Evolutionary conservation across 2,113 vertebrate species (phyloP), one percentile per base, ranked within the genome.

Genomic region (Mastomys coucha): DNA sequence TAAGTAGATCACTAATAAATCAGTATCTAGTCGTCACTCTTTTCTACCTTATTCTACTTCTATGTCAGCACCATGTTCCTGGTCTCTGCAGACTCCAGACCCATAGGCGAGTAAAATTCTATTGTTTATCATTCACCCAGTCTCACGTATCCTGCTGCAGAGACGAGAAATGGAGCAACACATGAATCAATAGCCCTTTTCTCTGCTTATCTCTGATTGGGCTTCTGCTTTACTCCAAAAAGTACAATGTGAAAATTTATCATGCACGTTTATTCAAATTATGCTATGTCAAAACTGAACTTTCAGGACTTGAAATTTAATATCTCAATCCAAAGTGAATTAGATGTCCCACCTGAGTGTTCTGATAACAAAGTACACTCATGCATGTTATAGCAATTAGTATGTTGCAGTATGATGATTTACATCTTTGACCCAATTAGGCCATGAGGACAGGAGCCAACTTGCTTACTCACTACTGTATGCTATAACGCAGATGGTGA

Each of bases 151-250:
- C 84, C 42, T 84, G 56, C 65, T 75, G 56, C 22, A 65, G 14
- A 10, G 67, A 72, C 8, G 26, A 36, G 63, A 94, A 90, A 56
- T 82, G 12, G 2, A 84, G 5, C 58, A 84, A 84, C 26, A 26
- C 22, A 39, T 6, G 39, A 73, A 42, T 67, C 73, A 91, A 51
- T 77, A 10, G 28, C 39, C 76, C 13, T 67, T 42, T 78, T 60
- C 28, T n/a, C 45, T 88, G 36, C 26, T 4, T 67, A 28, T 39
- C 67, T 84, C 49, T 73, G 58, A 36, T n/a, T 28, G 65, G 49
- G 73, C 84, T 96, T 89, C 42, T 49, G 14, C 39, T 58, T 60
- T 92, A 13, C 75, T 92, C 67, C 76, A 77, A 88, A 92, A 75
- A 19, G 87, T 72, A 84, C 0, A 49, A 42, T 67, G 45, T 85